Conservation (phyloP, 64 coral and sea anemone genomes). For the Acropora tenuis region DNA sequence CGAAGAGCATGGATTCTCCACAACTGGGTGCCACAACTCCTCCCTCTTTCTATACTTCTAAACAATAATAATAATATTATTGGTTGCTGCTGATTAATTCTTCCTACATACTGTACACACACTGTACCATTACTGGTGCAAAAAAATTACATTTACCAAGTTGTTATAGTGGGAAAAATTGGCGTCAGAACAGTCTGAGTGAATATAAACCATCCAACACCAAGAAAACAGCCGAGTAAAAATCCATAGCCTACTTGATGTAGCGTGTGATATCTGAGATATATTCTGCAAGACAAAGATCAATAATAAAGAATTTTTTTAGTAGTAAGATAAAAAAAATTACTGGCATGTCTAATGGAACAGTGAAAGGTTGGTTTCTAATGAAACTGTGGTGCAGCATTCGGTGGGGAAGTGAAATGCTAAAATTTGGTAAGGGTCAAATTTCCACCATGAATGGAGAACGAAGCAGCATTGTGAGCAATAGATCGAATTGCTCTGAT, state of each 20-base stretch:
- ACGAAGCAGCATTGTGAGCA: no score
- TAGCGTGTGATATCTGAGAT: conserved; percentile 91
- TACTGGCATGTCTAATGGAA: neutral
- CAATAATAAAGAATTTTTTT: neutral
- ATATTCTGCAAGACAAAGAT: conserved; percentile 57
- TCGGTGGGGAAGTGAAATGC: no score
- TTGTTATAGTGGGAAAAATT: conserved; percentile 89
- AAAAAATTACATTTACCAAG: conserved; percentile 69
- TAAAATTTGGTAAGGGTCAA: no score
- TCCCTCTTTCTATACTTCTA: no score
- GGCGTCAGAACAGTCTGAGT: conserved; percentile 88
- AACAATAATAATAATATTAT: no score
- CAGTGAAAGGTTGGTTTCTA: no score
- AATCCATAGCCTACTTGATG: conserved; percentile 86
- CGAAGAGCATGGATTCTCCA: no score
- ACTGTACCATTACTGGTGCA: neutral
- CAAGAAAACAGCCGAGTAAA: conserved; percentile 67
- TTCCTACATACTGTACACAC: neutral
- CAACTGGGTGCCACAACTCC: no score
- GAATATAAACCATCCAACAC: conserved; percentile 95
- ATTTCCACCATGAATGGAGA: no score
- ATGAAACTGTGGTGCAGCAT: no score
- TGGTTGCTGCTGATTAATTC: neutral
- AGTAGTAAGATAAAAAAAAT: neutral
- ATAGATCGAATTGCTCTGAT: no score